Evolutionary conservation across 2,888 invertebrate species (phyloP), one percentile per base, ranked within the genome.

Genomic region (Deilephila elpenor): DNA sequence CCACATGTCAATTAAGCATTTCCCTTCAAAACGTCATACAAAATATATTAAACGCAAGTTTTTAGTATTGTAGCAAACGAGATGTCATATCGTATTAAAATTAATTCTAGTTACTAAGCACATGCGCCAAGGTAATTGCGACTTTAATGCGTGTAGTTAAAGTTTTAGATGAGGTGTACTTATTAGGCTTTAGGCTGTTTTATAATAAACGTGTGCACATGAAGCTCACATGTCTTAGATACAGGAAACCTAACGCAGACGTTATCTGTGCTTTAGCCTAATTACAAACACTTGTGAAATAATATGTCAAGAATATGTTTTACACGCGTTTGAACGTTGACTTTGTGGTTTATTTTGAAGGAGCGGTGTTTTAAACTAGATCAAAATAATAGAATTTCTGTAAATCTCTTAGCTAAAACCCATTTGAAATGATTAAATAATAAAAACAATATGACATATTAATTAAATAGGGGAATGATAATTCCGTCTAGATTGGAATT

Each of bases 251-350:
- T 67, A 67, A 67, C 25, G 34, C 44, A 51, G 67, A 51, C 44
- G 67, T 51, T 67, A 67, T 67, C 67, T 67, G 51, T 67, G 67
- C 25, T 51, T 51, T 67, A 44, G 51, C 67, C 67, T 67, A 67
- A 67, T 67, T 67, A 51, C 67, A 67, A 67, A 67, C 67, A 67
- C 51, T 67, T 67, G 67, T 67, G 67, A 67, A 51, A 25, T 44
- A 44, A 44, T 51, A 51, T 51, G 17, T 14, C 44, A 67, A 67
- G 67, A 67, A 19, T 62, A n/a, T n/a, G 56, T 56, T 56, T 37
- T 37, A 44, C 17, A 67, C 20, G 25, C 37, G 11, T 37, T 60
- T 60, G 29, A 56, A 56, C 56, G 56, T 56, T n/a, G 3, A 17
- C 19, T 56, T 56, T 56, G 17, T 56, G n/a, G 56, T n/a, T n/a